Evolutionary conservation across 2,888 invertebrate genomes (phyloP), one percentile per base, ranked within the genome.

Genomic region (Chrysopilus asiliformis): DNA sequence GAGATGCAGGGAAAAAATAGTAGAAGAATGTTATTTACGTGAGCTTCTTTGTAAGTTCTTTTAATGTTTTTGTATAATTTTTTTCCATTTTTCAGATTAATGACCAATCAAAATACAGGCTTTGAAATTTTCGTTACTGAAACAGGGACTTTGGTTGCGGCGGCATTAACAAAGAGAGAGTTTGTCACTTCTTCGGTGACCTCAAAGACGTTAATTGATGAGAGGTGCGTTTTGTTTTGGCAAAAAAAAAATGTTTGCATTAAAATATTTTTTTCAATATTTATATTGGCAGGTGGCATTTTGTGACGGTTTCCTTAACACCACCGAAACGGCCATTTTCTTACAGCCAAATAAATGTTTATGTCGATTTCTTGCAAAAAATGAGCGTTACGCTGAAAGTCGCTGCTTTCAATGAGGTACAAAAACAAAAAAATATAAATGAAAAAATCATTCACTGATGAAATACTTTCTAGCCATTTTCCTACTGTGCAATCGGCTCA

Each of bases 61-160:
- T 26, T 13, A 12, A 12, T 26, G 12, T 12, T 10, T 26, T 26
- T 10, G 5, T 26, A 12, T 26, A 8, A 26, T 26, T 26, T 10
- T 26, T 26, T 10, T 8, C 13, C 13, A 12, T 5, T 32, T 53
- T 56, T 22, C 47, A 72, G 72, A 41, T 55, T 74, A 40, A 56
- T 64, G 22, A 70, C 70, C 3, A 57, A 51, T 41, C 56, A 60
- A 39, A 69, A 70, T 4, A 60, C 62, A 20, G 74, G 75, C 2
- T 69, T 74, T 45, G 74, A 75, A 51, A 65, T 71, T 3, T 75
- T 74, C 50, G 60, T 75, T 28, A 68, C 68, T 29, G 56, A 63
- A 26, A 67, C 67, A 46, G 68, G 70, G 18, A 63, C 63, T 38
- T 57, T 75, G 19, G 67, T 72, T 4, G 65, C 74, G 12, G 70